phyloP scores from a whole-genome alignment of 2,888 invertebrate genomes.

The Standfussiana lucernea region DNA sequence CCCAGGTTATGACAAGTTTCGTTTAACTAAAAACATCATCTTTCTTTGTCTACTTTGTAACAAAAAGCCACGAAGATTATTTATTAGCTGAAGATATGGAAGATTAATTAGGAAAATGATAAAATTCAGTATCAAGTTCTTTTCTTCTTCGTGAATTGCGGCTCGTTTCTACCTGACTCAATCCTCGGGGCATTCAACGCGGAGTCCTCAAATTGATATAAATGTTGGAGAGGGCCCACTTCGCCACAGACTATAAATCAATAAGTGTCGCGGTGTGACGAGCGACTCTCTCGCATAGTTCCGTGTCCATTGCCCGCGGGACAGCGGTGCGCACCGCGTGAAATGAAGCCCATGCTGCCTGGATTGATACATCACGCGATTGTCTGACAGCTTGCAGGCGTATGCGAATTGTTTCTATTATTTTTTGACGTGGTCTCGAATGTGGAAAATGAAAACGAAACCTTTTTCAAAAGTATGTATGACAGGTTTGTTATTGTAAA shows the following conservation, averaged over 20 bases:
- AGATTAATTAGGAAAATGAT: slow-evolving; percentile 30
- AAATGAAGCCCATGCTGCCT: slow-evolving; percentile 61
- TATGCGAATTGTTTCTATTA: slow-evolving; percentile 48
- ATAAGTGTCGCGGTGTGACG: slow-evolving; percentile 55
- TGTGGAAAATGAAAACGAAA: slow-evolving; percentile 38
- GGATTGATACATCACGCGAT: slow-evolving; percentile 54
- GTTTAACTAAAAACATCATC: slow-evolving; percentile 14
- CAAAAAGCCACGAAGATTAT: slow-evolving; percentile 13
- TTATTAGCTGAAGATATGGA: slow-evolving; percentile 16
- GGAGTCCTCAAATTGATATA: slow-evolving; percentile 63
- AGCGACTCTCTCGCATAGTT: slow-evolving; percentile 27
- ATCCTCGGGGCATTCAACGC: slow-evolving; percentile 44
- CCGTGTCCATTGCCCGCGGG: slow-evolving; percentile 54
- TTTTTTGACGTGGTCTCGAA: slow-evolving; percentile 42
- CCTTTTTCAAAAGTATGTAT: not conserved
- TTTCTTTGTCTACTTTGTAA: slow-evolving; percentile 25
- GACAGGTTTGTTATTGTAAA: slow-evolving; percentile 17
- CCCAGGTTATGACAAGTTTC: slow-evolving; percentile 24
- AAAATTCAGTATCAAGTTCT: slow-evolving; percentile 7
- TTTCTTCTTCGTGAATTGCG: slow-evolving; percentile 35
- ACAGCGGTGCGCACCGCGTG: slow-evolving; percentile 55
- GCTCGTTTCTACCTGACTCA: slow-evolving; percentile 22
- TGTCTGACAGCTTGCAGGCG: slow-evolving; percentile 43
- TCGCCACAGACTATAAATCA: slow-evolving; percentile 57
- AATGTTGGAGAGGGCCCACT: slow-evolving; percentile 52